phyloP scores from a whole-genome alignment of 1,140 invertebrate genomes.

The Platyura marginata region DNA sequence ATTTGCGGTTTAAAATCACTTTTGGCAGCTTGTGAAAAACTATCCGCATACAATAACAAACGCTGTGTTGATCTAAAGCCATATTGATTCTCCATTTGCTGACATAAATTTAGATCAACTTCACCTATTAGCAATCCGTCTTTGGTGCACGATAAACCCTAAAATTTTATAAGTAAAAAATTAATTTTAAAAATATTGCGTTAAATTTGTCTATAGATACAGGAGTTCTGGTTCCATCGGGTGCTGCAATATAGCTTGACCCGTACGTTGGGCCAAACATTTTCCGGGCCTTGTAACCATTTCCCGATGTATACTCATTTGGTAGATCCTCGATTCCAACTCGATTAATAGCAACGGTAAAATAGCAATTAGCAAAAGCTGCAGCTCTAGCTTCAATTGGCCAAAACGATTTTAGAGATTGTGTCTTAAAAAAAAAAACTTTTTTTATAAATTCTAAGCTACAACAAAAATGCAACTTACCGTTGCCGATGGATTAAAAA shows the following conservation, averaged over 20 bases:
- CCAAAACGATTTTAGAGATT: slow-evolving; percentile 81
- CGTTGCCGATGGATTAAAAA: slow-evolving; percentile 98
- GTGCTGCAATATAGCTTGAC: slow-evolving; percentile 83
- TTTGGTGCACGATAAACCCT: slow-evolving; percentile 65
- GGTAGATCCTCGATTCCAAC: slow-evolving; percentile 84
- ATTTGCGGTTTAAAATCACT: slow-evolving; percentile 56
- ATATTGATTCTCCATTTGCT: slow-evolving; percentile 91
- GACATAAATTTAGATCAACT: slow-evolving; percentile 86
- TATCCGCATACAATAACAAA: slow-evolving; percentile 73
- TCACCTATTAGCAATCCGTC: slow-evolving; percentile 88
- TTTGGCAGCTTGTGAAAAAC: slow-evolving; percentile 41
- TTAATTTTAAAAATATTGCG: not conserved
- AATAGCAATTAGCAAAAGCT: slow-evolving; percentile 90
- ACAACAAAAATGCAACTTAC: slow-evolving; percentile 23
- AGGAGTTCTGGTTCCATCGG: slow-evolving; percentile 81
- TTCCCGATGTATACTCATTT: slow-evolving; percentile 88
- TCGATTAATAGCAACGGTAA: slow-evolving; percentile 87
- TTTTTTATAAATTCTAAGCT: not conserved
- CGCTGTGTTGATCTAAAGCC: slow-evolving; percentile 93
- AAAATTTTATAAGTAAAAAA: slow-evolving; percentile 4
- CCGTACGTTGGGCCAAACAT: slow-evolving; percentile 97
- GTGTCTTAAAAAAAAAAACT: not conserved
- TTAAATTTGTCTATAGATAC: no score
- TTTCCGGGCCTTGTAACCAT: slow-evolving; percentile 78
- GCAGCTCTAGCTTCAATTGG: slow-evolving; percentile 89